Evolutionary conservation across 2,888 invertebrate genomes (phyloP).

Genomic region (Callosobruchus maculatus): DNA sequence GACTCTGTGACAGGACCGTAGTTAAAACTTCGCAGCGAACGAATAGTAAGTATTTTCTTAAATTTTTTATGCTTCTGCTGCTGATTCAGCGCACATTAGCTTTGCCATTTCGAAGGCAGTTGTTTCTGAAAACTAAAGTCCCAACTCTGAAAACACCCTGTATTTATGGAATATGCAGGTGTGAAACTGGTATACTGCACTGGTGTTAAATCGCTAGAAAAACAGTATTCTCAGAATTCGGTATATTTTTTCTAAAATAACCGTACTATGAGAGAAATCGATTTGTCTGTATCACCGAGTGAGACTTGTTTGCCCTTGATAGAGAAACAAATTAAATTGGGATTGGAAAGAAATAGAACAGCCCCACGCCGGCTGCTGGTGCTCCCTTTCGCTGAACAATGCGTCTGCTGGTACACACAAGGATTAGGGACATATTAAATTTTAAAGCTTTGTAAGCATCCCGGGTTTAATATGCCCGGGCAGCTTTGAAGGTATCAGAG

Average conservation of each 20-base stretch:
- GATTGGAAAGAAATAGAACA: not conserved
- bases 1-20: no score
- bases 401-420: not conserved
- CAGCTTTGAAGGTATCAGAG: not conserved
- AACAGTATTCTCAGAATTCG: no score
- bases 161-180: no score
- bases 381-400: not conserved
- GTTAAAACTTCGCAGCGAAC: no score
- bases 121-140: no score
- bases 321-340: not conserved
- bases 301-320: not conserved
- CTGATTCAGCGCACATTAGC: no score
- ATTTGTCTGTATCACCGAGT: not conserved
- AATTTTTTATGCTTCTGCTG: no score
- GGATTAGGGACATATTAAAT: not conserved
- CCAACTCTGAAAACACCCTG: no score
- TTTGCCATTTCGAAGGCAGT: no score
- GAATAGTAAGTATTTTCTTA: no score
- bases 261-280: not conserved
- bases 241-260: not conserved
- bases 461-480: not conserved
- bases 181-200: no score
- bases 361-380: not conserved
- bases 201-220: no score
- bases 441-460: not conserved